phyloP scores from a whole-genome alignment of 1,140 invertebrate species.

The Drosophila setifemur region DNA sequence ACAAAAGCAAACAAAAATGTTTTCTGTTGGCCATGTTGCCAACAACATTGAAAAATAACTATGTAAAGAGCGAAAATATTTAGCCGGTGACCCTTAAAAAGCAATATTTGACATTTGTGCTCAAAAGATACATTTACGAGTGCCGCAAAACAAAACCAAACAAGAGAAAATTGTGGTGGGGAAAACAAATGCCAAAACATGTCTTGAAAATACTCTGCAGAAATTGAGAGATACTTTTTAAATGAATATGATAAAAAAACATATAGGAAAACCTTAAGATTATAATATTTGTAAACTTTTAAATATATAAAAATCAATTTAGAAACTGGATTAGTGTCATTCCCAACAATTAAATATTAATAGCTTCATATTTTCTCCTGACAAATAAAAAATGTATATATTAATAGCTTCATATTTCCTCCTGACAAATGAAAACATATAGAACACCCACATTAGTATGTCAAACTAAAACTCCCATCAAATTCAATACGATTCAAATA shows the following conservation, averaged over 20 bases:
- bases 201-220: too few relatives aligned
- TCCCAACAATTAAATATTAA: too few relatives aligned
- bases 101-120: constrained; percentile 80
- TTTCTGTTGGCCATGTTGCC: constrained; percentile 28
- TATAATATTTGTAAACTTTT: too few relatives aligned
- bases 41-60: constrained; percentile 55
- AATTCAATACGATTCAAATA: not conserved
- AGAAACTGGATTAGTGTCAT: too few relatives aligned
- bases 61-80: constrained; percentile 51
- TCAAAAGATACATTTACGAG: constrained; percentile 70
- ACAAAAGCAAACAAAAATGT: constrained; percentile 7
- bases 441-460: not conserved
- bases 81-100: constrained; percentile 75
- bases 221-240: too few relatives aligned
- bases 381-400: too few relatives aligned
- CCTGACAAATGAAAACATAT: not conserved
- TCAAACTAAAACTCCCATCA: not conserved
- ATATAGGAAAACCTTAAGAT: too few relatives aligned
- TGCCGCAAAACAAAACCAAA: not conserved
- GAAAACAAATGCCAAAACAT: too few relatives aligned
- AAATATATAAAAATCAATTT: too few relatives aligned
- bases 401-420: too few relatives aligned
- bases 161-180: not conserved
- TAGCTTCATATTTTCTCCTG: too few relatives aligned
- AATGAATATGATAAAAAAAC: too few relatives aligned